Base-by-base conservation (phyloP, 1,140 invertebrate genomes). In the Ruditapes philippinarum region DNA sequence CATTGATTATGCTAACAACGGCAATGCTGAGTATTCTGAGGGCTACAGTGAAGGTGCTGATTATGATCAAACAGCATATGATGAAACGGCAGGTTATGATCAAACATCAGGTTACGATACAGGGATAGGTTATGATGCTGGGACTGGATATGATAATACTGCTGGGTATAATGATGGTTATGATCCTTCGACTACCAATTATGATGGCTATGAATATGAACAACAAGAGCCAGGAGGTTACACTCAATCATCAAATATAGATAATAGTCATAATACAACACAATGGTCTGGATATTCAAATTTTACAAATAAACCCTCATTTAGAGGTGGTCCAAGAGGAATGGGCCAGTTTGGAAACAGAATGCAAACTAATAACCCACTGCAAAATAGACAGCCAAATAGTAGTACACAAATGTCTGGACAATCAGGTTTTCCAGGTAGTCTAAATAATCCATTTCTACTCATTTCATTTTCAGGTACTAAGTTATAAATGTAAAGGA, bases 161-260 rank as follows among this genome's bases (percentile, higher is more conserved):
- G 51, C 22, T 54, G 51, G 22, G 3, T 54, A 54, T n/a, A 54
- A 9, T 14, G 51, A 9, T 14, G 51, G 22, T 54, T 22, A n/a
- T 4, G 22, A 22, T 54, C n/a, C n/a, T n/a, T n/a, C n/a, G n/a
- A 45, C 42, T 45, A 45, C 42, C 42, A 45, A 45, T 14, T 45
- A 45, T 45, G 33, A 70, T 22, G n/a, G n/a, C n/a, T 70, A 70
- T 70, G 65, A 33, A 38, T 70, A 70, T 70, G 65, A 70, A 12
- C 33, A 70, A 19, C 65, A 70, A 70, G 38, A 17, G 36, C 19
- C 65, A 65, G 25, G 25, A 28, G 60, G 31, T 5, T 28, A 65
- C 25, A n/a, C n/a, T n/a, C n/a, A n/a, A n/a, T n/a, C n/a, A n/a
- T n/a, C n/a, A n/a, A n/a, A n/a, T n/a, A n/a, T n/a, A n/a, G n/a